A percentile compares a stretch with the other conserved stretches of the same genome.
Evolutionary conservation across 2,113 vertebrate species (phyloP).

Genomic region (Tinamus guttatus): DNA sequence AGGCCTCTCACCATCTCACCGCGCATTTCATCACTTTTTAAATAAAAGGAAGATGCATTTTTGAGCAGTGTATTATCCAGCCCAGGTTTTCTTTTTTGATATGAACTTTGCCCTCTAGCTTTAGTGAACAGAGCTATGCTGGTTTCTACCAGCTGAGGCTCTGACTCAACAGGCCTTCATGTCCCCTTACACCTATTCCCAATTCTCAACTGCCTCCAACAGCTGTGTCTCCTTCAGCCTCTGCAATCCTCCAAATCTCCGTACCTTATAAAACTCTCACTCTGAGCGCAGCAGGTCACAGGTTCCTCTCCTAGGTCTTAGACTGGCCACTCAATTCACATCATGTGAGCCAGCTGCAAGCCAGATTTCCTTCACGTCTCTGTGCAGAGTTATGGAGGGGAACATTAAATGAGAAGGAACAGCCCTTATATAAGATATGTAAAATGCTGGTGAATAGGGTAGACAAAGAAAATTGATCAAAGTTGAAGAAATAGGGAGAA

Average conservation of each 20-base stretch:
- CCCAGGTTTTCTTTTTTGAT: not conserved
- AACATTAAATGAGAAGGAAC: not conserved
- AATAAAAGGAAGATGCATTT: slow-evolving; percentile 18
- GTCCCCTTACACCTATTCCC: not conserved
- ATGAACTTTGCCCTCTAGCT: not conserved
- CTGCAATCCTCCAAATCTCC: not conserved
- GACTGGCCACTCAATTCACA: not conserved
- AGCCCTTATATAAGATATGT: not conserved
- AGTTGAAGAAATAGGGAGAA: not conserved
- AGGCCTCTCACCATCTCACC: not conserved
- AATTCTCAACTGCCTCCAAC: not conserved
- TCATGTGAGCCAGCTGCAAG: not conserved
- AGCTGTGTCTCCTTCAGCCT: slow-evolving; percentile 17
- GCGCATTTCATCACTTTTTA: not conserved
- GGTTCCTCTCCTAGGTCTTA: not conserved
- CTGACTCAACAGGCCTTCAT: not conserved
- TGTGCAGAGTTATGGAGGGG: not conserved
- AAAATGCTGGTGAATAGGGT: not conserved
- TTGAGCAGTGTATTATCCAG: not conserved
- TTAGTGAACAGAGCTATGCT: not conserved
- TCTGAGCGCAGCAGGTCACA: not conserved
- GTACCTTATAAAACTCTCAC: slow-evolving; percentile 2
- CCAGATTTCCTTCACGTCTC: not conserved
- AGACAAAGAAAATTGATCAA: slow-evolving; percentile 6
- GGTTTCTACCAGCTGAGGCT: not conserved